These are phyloP conservation scores for Radopholus similis DNA, from an alignment of 1,140 invertebrate genomes.

Conservation along the genomic window DNA sequence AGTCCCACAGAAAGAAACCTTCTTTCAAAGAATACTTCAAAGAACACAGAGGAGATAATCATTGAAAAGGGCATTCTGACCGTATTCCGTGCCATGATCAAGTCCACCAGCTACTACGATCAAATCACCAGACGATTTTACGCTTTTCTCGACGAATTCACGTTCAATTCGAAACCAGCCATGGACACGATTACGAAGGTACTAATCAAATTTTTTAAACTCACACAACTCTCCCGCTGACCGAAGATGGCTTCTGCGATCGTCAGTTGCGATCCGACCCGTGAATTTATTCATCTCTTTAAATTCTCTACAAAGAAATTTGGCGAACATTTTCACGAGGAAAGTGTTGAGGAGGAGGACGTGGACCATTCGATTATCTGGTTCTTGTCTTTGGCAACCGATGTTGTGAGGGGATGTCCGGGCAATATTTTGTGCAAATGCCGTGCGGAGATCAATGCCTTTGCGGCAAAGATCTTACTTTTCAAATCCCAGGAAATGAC, in stretches of 20 bases:
- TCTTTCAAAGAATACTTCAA: conserved; percentile 15
- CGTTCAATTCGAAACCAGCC: conserved; percentile 13
- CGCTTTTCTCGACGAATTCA: conserved; percentile 5
- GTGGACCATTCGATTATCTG: conserved; percentile 49
- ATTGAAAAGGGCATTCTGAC: conserved; percentile 71
- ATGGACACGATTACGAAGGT: conserved; percentile 11
- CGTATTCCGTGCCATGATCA: conserved; percentile 69
- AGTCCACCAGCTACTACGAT: no score
- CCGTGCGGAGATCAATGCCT: conserved; percentile 17
- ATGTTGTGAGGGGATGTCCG: conserved; percentile 24
- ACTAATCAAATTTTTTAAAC: no score
- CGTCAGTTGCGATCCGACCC: conserved; percentile 19
- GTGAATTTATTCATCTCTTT: conserved; percentile 19
- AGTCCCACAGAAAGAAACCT: conserved; percentile 20
- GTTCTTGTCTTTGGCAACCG: conserved; percentile 42
- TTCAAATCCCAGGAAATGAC: conserved; percentile 44
- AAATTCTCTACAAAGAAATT: conserved; percentile 13
- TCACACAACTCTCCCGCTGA: no score
- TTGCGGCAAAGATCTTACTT: conserved; percentile 15
- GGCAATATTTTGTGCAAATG: conserved; percentile 20
- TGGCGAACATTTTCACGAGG: conserved; percentile 12
- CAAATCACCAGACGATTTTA: conserved; percentile 11
- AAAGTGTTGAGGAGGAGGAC: conserved; percentile 46
- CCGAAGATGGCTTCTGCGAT: conserved; percentile 14
- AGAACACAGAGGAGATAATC: conserved; percentile 70